phyloP scores from a whole-genome alignment of 2,888 invertebrate genomes.

The Hypena proboscidalis region DNA sequence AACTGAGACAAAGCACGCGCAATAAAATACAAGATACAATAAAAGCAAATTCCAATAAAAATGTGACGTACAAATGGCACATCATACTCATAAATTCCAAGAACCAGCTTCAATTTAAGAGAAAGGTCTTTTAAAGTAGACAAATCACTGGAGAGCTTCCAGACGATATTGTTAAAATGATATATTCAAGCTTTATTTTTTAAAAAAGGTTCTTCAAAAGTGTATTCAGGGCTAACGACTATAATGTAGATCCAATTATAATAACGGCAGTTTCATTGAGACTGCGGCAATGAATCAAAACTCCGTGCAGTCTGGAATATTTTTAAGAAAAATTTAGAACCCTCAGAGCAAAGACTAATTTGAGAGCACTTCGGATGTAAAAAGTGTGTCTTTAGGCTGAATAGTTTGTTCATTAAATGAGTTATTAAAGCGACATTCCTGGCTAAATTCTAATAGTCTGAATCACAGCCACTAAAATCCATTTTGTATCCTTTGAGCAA shows the following conservation, averaged over 20 bases:
- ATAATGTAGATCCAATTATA: conserved; percentile 26
- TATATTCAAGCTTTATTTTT: conserved; percentile 10
- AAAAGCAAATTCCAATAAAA: too few species aligned
- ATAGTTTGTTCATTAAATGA: neutral
- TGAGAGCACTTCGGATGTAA: conserved; percentile 15
- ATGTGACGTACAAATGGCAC: conserved; percentile 5
- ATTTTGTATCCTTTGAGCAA: too few species aligned
- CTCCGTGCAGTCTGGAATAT: conserved; percentile 22
- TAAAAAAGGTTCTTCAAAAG: conserved; percentile 5
- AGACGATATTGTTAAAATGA: conserved; percentile 5
- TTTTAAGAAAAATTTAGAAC: conserved; percentile 19
- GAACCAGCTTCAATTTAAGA: conserved; percentile 4
- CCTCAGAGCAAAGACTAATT: conserved; percentile 20
- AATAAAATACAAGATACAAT: too few species aligned
- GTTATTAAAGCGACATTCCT: neutral
- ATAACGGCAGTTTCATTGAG: conserved; percentile 20
- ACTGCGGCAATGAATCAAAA: conserved; percentile 15
- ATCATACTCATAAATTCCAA: conserved; percentile 17
- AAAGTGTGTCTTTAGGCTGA: conserved; percentile 8
- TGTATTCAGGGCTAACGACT: conserved; percentile 7
- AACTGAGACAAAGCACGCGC: too few species aligned
- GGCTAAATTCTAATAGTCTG: too few species aligned
- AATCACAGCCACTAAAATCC: too few species aligned
- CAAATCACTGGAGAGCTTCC: conserved; percentile 4
- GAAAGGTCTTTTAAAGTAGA: conserved; percentile 8